Evolutionary conservation across 2,888 invertebrate genomes (phyloP).

Genomic region (Drosophila anomalata): DNA sequence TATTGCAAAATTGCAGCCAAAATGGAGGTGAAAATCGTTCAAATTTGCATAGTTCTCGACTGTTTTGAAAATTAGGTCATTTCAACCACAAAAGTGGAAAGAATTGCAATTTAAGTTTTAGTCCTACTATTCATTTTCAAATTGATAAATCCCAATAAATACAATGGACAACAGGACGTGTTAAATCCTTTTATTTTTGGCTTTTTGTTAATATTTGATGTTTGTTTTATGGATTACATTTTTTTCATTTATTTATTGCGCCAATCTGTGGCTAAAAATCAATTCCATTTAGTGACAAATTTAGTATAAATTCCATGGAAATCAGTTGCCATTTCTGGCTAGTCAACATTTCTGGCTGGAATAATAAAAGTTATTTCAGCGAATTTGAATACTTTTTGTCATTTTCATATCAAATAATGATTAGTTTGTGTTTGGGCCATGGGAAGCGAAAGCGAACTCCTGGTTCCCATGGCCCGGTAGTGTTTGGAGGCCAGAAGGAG

Average conservation of each 20-base stretch:
- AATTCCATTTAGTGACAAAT: neutral
- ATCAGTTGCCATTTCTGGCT: too few species aligned
- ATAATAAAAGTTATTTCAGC: too few species aligned
- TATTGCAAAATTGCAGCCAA: slow-evolving; percentile 25
- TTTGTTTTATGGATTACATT: neutral
- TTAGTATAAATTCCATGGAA: too few species aligned
- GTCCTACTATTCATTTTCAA: neutral
- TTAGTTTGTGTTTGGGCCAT: too few species aligned
- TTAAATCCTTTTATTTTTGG: neutral
- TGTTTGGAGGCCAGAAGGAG: slow-evolving; percentile 98
- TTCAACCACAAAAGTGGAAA: neutral
- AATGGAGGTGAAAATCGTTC: slow-evolving; percentile 11
- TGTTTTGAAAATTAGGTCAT: slow-evolving; percentile 13
- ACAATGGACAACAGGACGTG: neutral
- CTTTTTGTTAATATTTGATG: neutral
- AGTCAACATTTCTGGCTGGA: too few species aligned
- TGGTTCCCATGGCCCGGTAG: slow-evolving; percentile 91
- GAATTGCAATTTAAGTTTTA: neutral
- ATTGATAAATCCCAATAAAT: neutral
- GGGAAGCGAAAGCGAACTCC: slow-evolving; percentile 89
- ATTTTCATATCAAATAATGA: too few species aligned
- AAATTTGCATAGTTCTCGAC: slow-evolving; percentile 38
- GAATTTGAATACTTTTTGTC: too few species aligned
- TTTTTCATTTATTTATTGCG: neutral
- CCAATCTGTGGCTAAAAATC: neutral